Evolutionary conservation across 1,140 invertebrate genomes (phyloP).

Genomic region (Megalonaias nervosa): DNA sequence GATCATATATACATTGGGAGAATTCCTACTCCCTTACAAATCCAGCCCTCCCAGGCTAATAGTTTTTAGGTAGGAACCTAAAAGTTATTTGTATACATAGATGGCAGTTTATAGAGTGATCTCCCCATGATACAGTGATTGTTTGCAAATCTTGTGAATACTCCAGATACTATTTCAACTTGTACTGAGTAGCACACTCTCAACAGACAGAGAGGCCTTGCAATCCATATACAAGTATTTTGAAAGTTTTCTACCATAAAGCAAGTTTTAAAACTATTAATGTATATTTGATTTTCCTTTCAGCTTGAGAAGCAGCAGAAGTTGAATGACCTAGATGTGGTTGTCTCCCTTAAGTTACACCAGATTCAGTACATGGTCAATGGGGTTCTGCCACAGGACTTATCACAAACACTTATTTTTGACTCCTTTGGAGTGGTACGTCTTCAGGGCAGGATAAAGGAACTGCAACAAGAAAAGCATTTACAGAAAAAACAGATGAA

Average conservation of each 20-base stretch:
- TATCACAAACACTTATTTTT: slow-evolving; percentile 78
- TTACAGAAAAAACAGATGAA: slow-evolving; percentile 76
- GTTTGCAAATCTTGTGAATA: no score
- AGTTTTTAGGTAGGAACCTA: no score
- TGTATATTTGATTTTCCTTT: slow-evolving; percentile 1
- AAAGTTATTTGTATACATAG: no score
- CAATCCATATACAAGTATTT: background rate
- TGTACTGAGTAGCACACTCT: no score
- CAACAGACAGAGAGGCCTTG: no score
- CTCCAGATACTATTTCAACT: no score
- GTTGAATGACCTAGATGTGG: slow-evolving; percentile 79
- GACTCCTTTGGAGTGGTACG: slow-evolving; percentile 74
- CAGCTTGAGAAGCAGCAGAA: slow-evolving; percentile 80
- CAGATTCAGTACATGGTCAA: slow-evolving; percentile 78
- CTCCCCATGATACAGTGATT: no score
- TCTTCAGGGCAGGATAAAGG: slow-evolving; percentile 77
- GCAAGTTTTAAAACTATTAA: background rate
- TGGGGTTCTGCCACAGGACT: slow-evolving; percentile 70
- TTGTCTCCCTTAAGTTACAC: slow-evolving; percentile 78
- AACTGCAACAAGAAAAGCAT: slow-evolving; percentile 78
- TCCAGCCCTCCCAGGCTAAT: no score
- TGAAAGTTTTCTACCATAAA: background rate
- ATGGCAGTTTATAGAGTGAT: no score
- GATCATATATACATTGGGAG: no score
- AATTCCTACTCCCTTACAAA: no score